Conservation (phyloP, 2,113 vertebrate species). For the Nettapus auritus region DNA sequence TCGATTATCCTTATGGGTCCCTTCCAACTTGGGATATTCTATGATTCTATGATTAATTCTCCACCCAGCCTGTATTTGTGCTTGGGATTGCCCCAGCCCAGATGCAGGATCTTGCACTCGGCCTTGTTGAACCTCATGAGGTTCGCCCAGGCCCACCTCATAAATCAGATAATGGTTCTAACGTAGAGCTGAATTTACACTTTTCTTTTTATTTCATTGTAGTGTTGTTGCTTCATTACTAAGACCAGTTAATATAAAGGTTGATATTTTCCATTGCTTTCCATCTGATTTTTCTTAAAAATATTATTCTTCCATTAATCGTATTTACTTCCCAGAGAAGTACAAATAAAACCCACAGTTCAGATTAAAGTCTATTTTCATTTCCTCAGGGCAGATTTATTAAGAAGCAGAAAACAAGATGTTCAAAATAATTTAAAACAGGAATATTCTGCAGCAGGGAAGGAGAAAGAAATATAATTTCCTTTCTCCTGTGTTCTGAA, state of each 20-base stretch:
- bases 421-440: background rate
- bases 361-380: background rate
- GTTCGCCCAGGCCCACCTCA: background rate
- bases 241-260: background rate
- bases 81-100: too few relatives aligned
- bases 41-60: too few relatives aligned
- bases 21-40: too few relatives aligned
- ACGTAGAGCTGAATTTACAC: background rate
- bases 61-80: too few relatives aligned
- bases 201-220: background rate
- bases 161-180: background rate
- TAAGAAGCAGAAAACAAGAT: background rate
- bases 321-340: background rate
- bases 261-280: background rate
- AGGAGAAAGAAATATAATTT: background rate
- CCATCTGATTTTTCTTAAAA: background rate
- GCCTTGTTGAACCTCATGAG: too few relatives aligned
- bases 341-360: background rate
- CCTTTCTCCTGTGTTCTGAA: background rate
- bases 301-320: background rate
- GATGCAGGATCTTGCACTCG: too few relatives aligned
- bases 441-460: background rate
- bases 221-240: background rate
- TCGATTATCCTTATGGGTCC: too few relatives aligned
- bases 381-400: background rate